phyloP scores from a whole-genome alignment of 1,140 invertebrate species.

The Lordiphosa mommai region DNA sequence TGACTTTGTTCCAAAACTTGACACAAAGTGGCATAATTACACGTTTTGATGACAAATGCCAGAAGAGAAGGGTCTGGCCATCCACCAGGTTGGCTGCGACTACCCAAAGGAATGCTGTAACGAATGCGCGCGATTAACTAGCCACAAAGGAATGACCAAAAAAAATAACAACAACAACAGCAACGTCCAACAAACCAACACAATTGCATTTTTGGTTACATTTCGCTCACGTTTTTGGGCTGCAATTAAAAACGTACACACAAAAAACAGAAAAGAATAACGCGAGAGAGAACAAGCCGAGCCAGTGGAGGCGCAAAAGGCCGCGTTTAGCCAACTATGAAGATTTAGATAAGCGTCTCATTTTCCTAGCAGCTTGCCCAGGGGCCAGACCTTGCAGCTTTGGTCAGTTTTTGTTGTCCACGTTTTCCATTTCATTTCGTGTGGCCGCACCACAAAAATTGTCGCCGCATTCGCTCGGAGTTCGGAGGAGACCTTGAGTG shows the following conservation, averaged over 20 bases:
- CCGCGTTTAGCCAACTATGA: slow-evolving; percentile 79
- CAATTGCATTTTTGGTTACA: slow-evolving; percentile 78
- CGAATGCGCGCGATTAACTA: slow-evolving; percentile 63
- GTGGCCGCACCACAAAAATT: slow-evolving; percentile 29
- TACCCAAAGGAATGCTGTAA: slow-evolving; percentile 61
- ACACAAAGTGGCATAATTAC: slow-evolving; percentile 77
- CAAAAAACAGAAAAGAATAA: slow-evolving; percentile 6
- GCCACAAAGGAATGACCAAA: slow-evolving; percentile 65
- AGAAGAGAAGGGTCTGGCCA: background rate
- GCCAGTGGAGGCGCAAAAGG: slow-evolving; percentile 38
- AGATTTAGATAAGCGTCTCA: slow-evolving; percentile 78
- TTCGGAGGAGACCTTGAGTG: slow-evolving; percentile 40
- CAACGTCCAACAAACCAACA: slow-evolving; percentile 24
- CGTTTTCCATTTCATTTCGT: slow-evolving; percentile 74
- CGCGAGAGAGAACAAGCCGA: slow-evolving; percentile 21
- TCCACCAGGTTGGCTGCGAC: background rate
- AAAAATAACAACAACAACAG: slow-evolving; percentile 15
- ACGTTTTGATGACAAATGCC: slow-evolving; percentile 68
- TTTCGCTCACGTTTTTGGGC: slow-evolving; percentile 75
- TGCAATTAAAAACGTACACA: slow-evolving; percentile 69
- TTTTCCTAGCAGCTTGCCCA: slow-evolving; percentile 59
- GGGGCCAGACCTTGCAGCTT: slow-evolving; percentile 14
- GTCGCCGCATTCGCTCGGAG: slow-evolving; percentile 31
- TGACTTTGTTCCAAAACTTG: slow-evolving; percentile 26
- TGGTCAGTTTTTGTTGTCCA: slow-evolving; percentile 51